Evolutionary conservation across 2,113 vertebrate species (phyloP), one percentile per base, ranked within the genome.

Genomic region (Vulpes vulpes): DNA sequence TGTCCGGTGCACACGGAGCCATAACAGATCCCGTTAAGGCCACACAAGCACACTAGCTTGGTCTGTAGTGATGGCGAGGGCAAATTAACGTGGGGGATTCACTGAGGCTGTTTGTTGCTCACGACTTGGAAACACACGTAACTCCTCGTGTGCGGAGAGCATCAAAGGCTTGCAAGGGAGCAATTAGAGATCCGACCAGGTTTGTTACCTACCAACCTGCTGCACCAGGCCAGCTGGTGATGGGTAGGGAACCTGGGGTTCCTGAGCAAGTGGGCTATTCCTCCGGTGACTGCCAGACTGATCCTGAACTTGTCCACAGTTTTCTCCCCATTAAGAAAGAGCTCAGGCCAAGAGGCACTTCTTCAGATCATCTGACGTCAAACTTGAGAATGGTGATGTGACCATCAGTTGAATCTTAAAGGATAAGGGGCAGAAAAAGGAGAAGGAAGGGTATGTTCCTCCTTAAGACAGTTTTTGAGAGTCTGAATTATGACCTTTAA

Each of bases 101-200:
- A 4, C 5, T 19, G 35, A 43, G 25, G 43, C 23, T 20, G 15
- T 30, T 2, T 7, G 11, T 10, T 25, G 92, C 62, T 64, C 27
- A 14, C 0, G 3, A 74, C 43, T 62, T 3, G 65, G 92, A 57
- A 76, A 59, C 0, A 2, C 30, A n/a, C 0, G 0, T 0, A 2
- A 22, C n/a, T 51, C 35, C 5, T 2, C 8, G 4, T 49, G 53
- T 11, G 3, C 5, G 1, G 19, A 51, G 27, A n/a, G 49, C 78
- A 65, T 65, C 5, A 9, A 32, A 81, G 59, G 35, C 64, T 81
- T 23, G 15, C 5, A 10, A 14, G 78, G 25, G 71, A 67, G 60
- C 0, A 1, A 30, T 60, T 19, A 1, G 71, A 55, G 32, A 51
- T 4, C 43, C 43, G 43, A 43, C 43, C 74, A 5, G 0, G 65